Percentiles rank a stretch among this genome's conserved stretches.
Evolutionary conservation across 2,797 vertebrate species (phyloP).

Genomic region (Okamejei kenojei): DNA sequence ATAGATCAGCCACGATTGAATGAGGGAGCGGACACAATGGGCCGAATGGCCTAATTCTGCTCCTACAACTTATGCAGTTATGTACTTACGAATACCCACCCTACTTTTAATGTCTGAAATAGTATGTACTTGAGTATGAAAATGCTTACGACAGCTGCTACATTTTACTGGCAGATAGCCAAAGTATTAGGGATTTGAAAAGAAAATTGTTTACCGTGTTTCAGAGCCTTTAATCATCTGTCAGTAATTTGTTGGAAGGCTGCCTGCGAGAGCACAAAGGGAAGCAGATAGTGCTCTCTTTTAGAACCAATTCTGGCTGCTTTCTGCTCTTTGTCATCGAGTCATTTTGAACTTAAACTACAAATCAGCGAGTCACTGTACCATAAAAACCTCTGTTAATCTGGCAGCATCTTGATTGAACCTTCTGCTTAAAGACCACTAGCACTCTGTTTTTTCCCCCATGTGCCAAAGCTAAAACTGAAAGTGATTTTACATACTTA

Average conservation of each 20-base stretch:
- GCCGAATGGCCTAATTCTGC: no score
- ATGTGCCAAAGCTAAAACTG: background rate
- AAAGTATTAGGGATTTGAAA: background rate
- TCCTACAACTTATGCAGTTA: no score
- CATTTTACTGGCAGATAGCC: conserved; percentile 5
- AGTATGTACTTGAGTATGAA: background rate
- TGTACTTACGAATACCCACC: no score
- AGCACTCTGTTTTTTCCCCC: background rate
- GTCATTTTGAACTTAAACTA: background rate
- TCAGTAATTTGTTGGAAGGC: conserved; percentile 24
- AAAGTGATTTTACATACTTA: background rate
- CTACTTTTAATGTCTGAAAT: background rate
- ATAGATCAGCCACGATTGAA: no score
- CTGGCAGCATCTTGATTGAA: background rate
- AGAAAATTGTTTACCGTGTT: conserved; percentile 16
- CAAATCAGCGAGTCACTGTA: background rate
- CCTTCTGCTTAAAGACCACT: background rate
- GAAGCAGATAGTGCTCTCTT: background rate
- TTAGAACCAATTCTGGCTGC: background rate
- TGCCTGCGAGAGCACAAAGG: background rate
- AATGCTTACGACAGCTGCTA: background rate
- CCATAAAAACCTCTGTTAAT: background rate
- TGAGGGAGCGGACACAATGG: no score
- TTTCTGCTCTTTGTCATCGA: background rate
- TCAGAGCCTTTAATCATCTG: background rate